Percentiles rank a stretch among this genome's conserved stretches.
These are phyloP conservation scores for Hephaestus fuliginosus DNA, from an alignment of 2,797 vertebrate species.

Conservation along the genomic window DNA sequence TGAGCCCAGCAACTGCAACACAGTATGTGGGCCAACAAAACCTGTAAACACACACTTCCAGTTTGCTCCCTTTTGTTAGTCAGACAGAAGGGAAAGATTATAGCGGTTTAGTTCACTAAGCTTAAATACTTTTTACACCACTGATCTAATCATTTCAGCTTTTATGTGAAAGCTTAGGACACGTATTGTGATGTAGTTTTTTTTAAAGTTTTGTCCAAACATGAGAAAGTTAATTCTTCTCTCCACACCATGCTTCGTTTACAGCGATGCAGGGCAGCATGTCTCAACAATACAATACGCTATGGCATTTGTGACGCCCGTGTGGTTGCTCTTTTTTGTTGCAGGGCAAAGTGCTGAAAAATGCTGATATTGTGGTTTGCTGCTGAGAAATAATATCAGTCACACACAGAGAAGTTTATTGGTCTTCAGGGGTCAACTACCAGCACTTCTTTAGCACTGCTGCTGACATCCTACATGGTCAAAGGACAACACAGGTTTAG, in stretches of 20 bases:
- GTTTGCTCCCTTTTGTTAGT: slow-evolving; percentile 1
- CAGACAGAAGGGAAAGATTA: neutral
- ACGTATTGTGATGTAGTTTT: neutral
- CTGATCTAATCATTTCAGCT: neutral
- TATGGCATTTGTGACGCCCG: slow-evolving; percentile 27
- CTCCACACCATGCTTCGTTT: neutral
- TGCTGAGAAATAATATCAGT: slow-evolving; percentile 51
- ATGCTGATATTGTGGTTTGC: slow-evolving; percentile 48
- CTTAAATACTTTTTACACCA: neutral
- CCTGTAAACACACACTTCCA: slow-evolving; percentile 1
- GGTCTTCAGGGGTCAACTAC: slow-evolving; percentile 38
- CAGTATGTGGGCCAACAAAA: slow-evolving; percentile 1
- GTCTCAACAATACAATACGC: neutral
- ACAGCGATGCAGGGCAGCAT: neutral
- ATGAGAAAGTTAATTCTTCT: neutral
- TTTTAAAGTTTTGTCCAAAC: neutral
- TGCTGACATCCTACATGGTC: slow-evolving; percentile 21
- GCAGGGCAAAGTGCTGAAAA: slow-evolving; percentile 36
- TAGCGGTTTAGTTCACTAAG: neutral
- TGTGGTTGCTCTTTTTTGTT: slow-evolving; percentile 33
- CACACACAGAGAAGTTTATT: slow-evolving; percentile 49
- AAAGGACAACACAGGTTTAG: slow-evolving; percentile 12
- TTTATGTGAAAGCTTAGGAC: neutral
- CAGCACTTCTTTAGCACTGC: slow-evolving; percentile 18
- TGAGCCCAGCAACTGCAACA: neutral